Base-by-base conservation (phyloP, 2,113 vertebrate species). In the Ondatra zibethicus region DNA sequence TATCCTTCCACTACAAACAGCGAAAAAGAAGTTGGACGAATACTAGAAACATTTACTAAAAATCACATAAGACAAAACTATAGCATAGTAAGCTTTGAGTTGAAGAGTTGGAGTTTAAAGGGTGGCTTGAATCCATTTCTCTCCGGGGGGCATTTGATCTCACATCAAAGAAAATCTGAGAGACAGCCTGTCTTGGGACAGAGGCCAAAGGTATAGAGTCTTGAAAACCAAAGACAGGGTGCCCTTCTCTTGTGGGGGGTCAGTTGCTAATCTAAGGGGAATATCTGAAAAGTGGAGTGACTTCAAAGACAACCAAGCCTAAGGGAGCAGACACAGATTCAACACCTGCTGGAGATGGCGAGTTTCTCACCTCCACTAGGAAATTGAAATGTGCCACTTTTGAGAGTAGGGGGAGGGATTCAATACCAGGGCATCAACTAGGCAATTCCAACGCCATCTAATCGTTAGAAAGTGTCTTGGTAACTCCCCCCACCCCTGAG, bases 1-100 rank as follows among this genome's bases (percentile, higher is more conserved):
- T 88, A 87, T 95, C 63, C 55, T 84, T 95, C 80, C 63, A 91
- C 63, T 45, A 91, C 95, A 84, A 76, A 88, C 52, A 81, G 78
- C 58, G 75, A 25, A 81, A 94, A 92, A 65, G 50, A 89, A 87
- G 31, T 81, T 92, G 36, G 36, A 81, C 89, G 45, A 93, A 92
- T 91, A 42, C n/a, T 25, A 21, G 65, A 72, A 89, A 11, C 36
- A 55, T 93, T 93, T 81, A 75, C 65, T 92, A 52, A 93, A 92
- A 93, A 80, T 23, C 21, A 81, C 70, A 36, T 42, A 87, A 91
- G 42, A 86, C 31, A 68, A 75, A 88, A 65, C 17, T 58, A 58
- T 27, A 89, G 27, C 65, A 52, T 81, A 89, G 65, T 80, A 68
- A 63, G 12, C 85, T 33, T 89, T 65, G 66, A 95, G 42, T 16